Evolutionary conservation across 2,113 vertebrate species (phyloP).

Genomic region (Uria aalge): DNA sequence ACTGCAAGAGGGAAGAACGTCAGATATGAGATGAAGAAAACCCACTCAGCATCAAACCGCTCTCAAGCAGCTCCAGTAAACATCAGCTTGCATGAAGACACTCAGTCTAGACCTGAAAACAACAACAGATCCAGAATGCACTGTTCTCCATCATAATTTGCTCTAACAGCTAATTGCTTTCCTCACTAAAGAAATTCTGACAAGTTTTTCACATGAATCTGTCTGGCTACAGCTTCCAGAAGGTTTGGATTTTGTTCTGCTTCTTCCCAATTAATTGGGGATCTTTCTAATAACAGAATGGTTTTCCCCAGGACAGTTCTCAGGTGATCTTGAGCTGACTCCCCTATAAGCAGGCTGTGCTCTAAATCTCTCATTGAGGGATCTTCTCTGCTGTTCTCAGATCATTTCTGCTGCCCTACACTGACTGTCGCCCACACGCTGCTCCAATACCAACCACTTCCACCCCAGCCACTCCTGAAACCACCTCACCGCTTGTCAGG

Average conservation of each 20-base stretch:
- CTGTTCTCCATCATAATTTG: neutral
- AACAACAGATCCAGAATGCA: neutral
- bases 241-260: neutral
- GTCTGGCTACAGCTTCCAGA: neutral
- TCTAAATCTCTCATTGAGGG: neutral
- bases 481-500: neutral
- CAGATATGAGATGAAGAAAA: neutral
- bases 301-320: neutral
- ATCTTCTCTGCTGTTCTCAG: neutral
- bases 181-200: neutral
- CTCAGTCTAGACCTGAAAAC: neutral
- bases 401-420: neutral
- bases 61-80: neutral
- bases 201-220: neutral
- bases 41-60: neutral
- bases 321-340: neutral
- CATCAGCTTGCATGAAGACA: neutral
- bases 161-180: neutral
- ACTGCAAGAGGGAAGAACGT: slow-evolving; percentile 73
- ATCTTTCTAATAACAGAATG: neutral
- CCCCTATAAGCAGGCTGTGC: neutral
- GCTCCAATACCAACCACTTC: neutral
- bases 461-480: neutral
- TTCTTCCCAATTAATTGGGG: neutral
- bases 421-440: neutral